phyloP scores from a whole-genome alignment of 2,797 vertebrate genomes.

The Lithobates sylvaticus region DNA sequence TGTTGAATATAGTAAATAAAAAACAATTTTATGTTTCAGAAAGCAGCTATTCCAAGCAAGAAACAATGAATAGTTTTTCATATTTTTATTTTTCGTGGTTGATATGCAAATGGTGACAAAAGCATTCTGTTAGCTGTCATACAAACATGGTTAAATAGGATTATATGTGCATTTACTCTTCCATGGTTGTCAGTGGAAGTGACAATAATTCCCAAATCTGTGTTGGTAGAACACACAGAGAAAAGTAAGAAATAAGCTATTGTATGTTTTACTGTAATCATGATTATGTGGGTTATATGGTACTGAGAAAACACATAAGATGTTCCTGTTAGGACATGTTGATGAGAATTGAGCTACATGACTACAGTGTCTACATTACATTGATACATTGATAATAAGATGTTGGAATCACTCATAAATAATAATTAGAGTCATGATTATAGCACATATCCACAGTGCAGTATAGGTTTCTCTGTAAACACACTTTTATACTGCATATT shows the following conservation, averaged over 20 bases:
- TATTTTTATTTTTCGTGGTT: neutral
- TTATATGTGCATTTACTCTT: slow-evolving; percentile 14
- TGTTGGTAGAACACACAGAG: slow-evolving; percentile 22
- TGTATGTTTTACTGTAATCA: neutral
- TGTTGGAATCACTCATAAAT: neutral
- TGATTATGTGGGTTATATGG: neutral
- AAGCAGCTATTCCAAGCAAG: neutral
- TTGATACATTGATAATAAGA: neutral
- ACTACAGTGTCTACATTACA: neutral
- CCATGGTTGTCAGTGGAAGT: slow-evolving; percentile 34
- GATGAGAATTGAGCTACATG: neutral
- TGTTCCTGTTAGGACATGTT: neutral
- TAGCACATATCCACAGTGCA: too few relatives aligned
- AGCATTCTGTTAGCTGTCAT: slow-evolving; percentile 49
- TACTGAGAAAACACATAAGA: neutral
- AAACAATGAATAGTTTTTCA: too few relatives aligned
- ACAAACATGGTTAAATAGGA: slow-evolving; percentile 45
- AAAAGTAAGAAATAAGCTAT: neutral
- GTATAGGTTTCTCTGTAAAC: too few relatives aligned
- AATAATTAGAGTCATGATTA: neutral
- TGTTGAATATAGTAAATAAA: neutral
- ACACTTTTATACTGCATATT: too few relatives aligned
- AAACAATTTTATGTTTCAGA: neutral
- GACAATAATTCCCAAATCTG: slow-evolving; percentile 5
- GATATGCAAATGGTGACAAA: slow-evolving; percentile 45